Percentiles rank a stretch among this genome's conserved stretches.
Conservation (phyloP, 2,888 invertebrate species). For the Drosophila subsilvestris region DNA sequence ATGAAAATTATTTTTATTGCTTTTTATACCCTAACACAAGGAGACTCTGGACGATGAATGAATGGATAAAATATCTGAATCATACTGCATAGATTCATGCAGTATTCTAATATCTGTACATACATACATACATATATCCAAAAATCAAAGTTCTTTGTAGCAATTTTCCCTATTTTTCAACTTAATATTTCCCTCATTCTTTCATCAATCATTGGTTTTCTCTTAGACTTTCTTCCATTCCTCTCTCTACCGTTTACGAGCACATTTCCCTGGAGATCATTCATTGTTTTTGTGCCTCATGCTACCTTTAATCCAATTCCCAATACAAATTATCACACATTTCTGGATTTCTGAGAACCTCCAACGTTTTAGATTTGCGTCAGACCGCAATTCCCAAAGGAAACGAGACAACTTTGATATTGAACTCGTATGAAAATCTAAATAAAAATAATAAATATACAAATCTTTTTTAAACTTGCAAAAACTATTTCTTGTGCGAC, state of each 20-base stretch:
- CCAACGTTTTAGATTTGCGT: conserved; percentile 24
- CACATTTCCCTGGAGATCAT: background rate
- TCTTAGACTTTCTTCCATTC: background rate
- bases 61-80: no score
- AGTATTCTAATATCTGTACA: no score
- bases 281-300: conserved; percentile 3
- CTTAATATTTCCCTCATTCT: background rate
- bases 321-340: background rate
- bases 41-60: background rate
- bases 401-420: background rate
- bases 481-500: background rate
- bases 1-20: conserved; percentile 51
- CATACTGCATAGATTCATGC: no score
- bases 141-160: no score
- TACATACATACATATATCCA: no score
- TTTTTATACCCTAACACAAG: conserved; percentile 34
- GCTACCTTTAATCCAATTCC: conserved; percentile 21
- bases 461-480: background rate
- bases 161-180: background rate
- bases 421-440: background rate
- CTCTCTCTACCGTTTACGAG: background rate
- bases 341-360: conserved; percentile 1
- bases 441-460: background rate
- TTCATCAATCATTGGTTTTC: background rate
- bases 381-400: conserved; percentile 20